phyloP scores from a whole-genome alignment of 2,888 invertebrate species.

The Dasypogon diadema region DNA sequence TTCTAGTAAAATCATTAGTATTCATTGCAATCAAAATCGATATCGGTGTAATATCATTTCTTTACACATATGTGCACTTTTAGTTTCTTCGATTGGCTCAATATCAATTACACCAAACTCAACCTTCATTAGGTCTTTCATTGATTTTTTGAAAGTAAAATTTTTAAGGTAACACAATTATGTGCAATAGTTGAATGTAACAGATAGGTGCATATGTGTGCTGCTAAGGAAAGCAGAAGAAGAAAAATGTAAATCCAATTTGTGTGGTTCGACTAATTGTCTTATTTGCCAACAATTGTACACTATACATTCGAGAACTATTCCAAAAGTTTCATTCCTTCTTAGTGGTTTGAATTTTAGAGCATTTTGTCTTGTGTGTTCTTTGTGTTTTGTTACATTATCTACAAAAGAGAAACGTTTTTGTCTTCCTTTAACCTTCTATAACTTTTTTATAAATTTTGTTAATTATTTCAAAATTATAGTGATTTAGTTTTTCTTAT shows the following conservation, averaged over 20 bases:
- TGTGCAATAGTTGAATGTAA: background rate
- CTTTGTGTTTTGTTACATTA: slow-evolving; percentile 53
- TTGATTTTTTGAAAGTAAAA: slow-evolving; percentile 49
- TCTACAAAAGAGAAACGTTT: slow-evolving; percentile 29
- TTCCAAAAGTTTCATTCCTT: slow-evolving; percentile 54
- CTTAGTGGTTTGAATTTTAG: slow-evolving; percentile 55
- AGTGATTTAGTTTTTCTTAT: slow-evolving; percentile 38
- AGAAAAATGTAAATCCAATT: slow-evolving; percentile 51
- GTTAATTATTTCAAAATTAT: slow-evolving; percentile 38
- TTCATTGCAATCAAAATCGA: slow-evolving; percentile 8
- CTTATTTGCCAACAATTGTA: slow-evolving; percentile 52
- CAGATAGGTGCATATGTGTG: slow-evolving; percentile 49
- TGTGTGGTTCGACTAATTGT: slow-evolving; percentile 54
- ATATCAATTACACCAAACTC: slow-evolving; percentile 29
- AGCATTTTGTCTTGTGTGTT: slow-evolving; percentile 57
- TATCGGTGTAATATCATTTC: slow-evolving; percentile 33
- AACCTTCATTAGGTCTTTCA: slow-evolving; percentile 36
- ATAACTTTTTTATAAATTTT: background rate
- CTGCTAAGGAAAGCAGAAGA: slow-evolving; percentile 31
- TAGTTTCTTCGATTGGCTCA: slow-evolving; percentile 19
- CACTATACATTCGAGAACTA: slow-evolving; percentile 42
- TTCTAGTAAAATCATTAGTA: slow-evolving; percentile 9
- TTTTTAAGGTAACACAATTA: background rate
- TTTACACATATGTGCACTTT: slow-evolving; percentile 39
- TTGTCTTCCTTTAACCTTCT: slow-evolving; percentile 20